phyloP scores from a whole-genome alignment of 2,797 vertebrate species.

The Rhynchotus rufescens region DNA sequence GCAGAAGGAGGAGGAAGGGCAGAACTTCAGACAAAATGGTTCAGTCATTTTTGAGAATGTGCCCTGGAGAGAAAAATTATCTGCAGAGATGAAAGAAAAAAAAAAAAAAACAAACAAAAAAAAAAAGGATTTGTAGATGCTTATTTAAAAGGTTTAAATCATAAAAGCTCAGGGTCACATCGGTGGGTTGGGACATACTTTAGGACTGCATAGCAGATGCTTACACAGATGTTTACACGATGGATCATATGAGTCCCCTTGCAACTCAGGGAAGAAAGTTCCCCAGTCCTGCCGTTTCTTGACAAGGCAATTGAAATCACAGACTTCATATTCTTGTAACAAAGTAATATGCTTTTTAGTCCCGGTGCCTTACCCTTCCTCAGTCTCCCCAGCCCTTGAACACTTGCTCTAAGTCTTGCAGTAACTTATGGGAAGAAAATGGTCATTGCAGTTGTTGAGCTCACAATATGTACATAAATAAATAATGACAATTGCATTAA shows the following conservation, averaged over 20 bases:
- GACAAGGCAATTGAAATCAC: not conserved
- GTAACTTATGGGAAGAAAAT: not conserved
- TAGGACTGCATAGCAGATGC: not conserved
- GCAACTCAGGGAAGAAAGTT: not conserved
- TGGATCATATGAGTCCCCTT: not conserved
- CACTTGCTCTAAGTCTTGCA: not conserved
- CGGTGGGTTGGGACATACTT: no score
- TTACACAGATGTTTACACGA: not conserved
- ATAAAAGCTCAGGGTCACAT: no score
- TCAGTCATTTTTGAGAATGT: not conserved
- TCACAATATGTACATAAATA: not conserved
- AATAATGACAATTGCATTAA: not conserved
- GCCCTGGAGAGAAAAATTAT: rapidly evolving
- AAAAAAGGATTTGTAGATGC: not conserved
- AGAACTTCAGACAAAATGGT: not conserved
- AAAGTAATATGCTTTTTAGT: not conserved
- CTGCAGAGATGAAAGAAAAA: not conserved
- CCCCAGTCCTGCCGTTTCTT: not conserved
- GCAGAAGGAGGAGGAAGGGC: not conserved
- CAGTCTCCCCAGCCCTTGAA: not conserved
- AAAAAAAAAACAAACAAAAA: not conserved
- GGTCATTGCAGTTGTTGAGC: not conserved
- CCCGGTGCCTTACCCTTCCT: not conserved
- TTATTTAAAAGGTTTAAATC: not conserved
- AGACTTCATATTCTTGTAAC: not conserved